Evolutionary conservation across 2,888 invertebrate genomes (phyloP).

Genomic region (Leucophora obtusa): DNA sequence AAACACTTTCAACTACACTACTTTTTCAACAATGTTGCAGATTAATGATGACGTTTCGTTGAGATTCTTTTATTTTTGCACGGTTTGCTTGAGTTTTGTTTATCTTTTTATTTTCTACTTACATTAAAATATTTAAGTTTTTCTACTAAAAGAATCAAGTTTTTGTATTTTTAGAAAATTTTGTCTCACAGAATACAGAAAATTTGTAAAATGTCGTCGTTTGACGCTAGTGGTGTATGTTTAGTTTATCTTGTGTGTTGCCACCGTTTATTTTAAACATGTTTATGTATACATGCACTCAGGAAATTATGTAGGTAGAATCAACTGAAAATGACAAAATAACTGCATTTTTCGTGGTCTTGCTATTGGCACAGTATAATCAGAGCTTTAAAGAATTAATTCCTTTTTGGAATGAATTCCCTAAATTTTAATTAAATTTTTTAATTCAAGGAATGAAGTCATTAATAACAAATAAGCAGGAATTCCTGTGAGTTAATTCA

Average conservation of each 20-base stretch:
- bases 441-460: too few species aligned
- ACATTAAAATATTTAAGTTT: neutral
- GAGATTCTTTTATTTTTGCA: constrained; percentile 41
- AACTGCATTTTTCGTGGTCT: too few species aligned
- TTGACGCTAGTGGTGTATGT: constrained; percentile 39
- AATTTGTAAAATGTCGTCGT: constrained; percentile 32
- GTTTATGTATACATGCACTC: constrained; percentile 57
- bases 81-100: constrained; percentile 2
- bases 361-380: too few species aligned
- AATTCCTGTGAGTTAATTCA: too few species aligned
- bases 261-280: constrained; percentile 55
- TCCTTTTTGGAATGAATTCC: too few species aligned
- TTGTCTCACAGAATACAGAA: constrained; percentile 30
- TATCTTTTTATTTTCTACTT: neutral
- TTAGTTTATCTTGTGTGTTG: constrained; percentile 50
- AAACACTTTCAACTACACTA: constrained; percentile 9
- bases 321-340: too few species aligned
- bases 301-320: too few species aligned
- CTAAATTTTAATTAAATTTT: too few species aligned
- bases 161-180: constrained; percentile 7
- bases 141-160: neutral
- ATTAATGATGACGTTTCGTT: constrained; percentile 49
- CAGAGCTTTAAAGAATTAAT: too few species aligned
- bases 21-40: constrained; percentile 58
- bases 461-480: too few species aligned